A percentile compares a stretch with the other conserved stretches of the same genome.
Conservation (phyloP, 2,797 vertebrate genomes). For the Gobionotothen gibberifrons region DNA sequence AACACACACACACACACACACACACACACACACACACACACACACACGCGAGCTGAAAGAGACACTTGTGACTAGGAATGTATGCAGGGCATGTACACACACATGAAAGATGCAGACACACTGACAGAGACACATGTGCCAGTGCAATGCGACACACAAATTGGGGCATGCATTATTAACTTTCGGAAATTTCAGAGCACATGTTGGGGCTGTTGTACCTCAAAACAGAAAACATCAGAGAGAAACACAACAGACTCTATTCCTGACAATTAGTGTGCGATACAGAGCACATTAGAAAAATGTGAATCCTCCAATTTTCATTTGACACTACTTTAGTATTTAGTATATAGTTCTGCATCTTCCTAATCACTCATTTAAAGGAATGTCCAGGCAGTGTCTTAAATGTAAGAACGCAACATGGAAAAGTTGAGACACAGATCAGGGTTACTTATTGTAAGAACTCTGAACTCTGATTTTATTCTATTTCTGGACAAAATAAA, state of each 20-base stretch:
- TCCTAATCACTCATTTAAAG: too few relatives aligned
- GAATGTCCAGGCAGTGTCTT: too few relatives aligned
- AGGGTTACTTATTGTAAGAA: too few relatives aligned
- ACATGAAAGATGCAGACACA: conserved; percentile 29
- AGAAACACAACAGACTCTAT: conserved; percentile 33
- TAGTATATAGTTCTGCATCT: not conserved
- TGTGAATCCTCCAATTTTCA: not conserved
- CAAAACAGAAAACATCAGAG: conserved; percentile 52
- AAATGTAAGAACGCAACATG: too few relatives aligned
- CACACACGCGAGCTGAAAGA: conserved; percentile 48
- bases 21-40: conserved; percentile 34
- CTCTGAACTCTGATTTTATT: too few relatives aligned
- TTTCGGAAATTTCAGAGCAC: conserved; percentile 53
- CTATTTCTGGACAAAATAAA: too few relatives aligned
- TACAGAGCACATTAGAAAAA: not conserved
- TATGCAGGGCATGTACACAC: not conserved
- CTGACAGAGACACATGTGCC: conserved; percentile 56
- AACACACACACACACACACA: conserved; percentile 5
- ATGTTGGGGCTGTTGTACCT: conserved; percentile 57
- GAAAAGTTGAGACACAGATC: too few relatives aligned
- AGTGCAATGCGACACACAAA: conserved; percentile 62
- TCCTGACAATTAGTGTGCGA: conserved; percentile 32
- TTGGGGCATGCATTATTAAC: conserved; percentile 77
- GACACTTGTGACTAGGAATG: conserved; percentile 45
- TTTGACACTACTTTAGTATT: not conserved